Percentiles rank a stretch among this genome's conserved stretches.
phyloP scores from a whole-genome alignment of 2,888 invertebrate genomes.

The Agriopis aurantiaria region DNA sequence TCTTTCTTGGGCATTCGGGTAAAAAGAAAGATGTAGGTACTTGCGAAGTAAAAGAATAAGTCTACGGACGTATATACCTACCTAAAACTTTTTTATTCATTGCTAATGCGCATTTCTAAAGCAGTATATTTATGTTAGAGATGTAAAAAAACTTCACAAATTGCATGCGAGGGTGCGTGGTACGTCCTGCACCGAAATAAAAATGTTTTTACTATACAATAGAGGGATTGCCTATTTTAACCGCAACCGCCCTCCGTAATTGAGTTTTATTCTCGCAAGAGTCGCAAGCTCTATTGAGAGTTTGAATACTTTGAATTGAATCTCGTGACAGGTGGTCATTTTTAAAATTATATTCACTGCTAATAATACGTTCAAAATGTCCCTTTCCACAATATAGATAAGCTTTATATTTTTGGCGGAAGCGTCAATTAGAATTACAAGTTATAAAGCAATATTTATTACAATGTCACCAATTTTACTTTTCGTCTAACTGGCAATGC shows the following conservation, averaged over 20 bases:
- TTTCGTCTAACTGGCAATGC: neutral
- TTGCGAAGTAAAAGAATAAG: no score
- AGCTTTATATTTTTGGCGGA: constrained; percentile 11
- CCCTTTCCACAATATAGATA: neutral
- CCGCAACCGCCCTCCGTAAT: constrained; percentile 64
- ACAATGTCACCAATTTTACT: neutral
- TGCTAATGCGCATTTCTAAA: neutral
- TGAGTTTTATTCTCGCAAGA: constrained; percentile 55
- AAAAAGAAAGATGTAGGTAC: no score
- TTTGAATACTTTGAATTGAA: constrained; percentile 13
- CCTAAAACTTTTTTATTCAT: no score
- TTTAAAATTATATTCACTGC: constrained; percentile 2
- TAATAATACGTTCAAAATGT: no score
- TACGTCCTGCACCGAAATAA: constrained; percentile 48
- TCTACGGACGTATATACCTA: no score
- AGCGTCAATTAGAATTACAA: constrained; percentile 30
- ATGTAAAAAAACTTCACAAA: constrained; percentile 39
- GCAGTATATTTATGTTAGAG: neutral
- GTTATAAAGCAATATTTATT: constrained; percentile 3
- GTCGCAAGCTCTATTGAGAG: constrained; percentile 33
- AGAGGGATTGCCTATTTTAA: constrained; percentile 62
- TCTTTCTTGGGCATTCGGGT: no score
- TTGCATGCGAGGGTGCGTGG: constrained; percentile 51
- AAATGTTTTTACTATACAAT: constrained; percentile 55
- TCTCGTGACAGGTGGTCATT: constrained; percentile 63